Conservation (phyloP, 2,888 invertebrate species). For the Eretmocerus hayati region DNA sequence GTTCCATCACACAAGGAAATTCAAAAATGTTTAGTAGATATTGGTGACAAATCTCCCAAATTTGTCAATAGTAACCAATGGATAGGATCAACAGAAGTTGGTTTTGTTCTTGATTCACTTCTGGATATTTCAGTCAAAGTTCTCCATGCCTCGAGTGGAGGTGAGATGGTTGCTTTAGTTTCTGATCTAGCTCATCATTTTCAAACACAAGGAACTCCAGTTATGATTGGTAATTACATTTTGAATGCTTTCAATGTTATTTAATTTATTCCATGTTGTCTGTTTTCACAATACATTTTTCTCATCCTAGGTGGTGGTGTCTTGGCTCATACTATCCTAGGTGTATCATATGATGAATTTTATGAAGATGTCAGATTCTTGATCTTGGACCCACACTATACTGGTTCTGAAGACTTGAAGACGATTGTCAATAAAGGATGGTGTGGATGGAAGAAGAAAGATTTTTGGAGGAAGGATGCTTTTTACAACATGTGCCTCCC, state of each 20-base stretch:
- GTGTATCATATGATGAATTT: slow-evolving; percentile 77
- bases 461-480: slow-evolving; percentile 92
- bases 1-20: slow-evolving; percentile 81
- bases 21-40: slow-evolving; percentile 87
- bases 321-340: slow-evolving; percentile 94
- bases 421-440: slow-evolving; percentile 77
- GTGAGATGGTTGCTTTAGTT: slow-evolving; percentile 71
- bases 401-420: slow-evolving; percentile 75
- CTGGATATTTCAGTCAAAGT: slow-evolving; percentile 73
- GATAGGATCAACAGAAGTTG: slow-evolving; percentile 98
- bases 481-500: slow-evolving; percentile 98
- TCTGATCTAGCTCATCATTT: slow-evolving; percentile 87
- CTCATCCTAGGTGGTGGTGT: slow-evolving; percentile 88
- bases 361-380: slow-evolving; percentile 81
- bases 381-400: slow-evolving; percentile 98
- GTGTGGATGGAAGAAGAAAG: slow-evolving; percentile 93
- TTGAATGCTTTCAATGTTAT: too few relatives aligned
- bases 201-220: slow-evolving; percentile 83
- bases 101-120: slow-evolving; percentile 80
- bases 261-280: too few relatives aligned
- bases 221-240: slow-evolving; percentile 83
- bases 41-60: slow-evolving; percentile 82
- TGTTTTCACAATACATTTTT: too few relatives aligned
- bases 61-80: slow-evolving; percentile 91
- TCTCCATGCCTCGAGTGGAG: slow-evolving; percentile 76